phyloP scores from a whole-genome alignment of 2,797 vertebrate species.

The Ptychadena robeensis region DNA sequence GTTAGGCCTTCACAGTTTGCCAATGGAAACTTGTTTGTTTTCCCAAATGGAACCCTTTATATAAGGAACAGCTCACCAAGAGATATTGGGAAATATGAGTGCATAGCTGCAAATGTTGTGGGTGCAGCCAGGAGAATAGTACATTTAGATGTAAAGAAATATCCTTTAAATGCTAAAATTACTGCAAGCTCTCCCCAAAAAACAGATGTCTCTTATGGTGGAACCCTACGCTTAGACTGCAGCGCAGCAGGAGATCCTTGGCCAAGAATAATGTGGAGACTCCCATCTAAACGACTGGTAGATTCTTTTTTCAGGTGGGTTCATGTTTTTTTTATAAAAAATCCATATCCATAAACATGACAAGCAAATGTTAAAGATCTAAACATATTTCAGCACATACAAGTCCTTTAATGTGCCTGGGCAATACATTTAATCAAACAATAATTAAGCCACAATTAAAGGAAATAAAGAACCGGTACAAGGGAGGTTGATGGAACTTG shows the following conservation, averaged over 20 bases:
- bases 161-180: conserved; percentile 80
- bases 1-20: conserved; percentile 80
- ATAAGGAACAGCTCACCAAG: conserved; percentile 72
- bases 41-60: conserved; percentile 90
- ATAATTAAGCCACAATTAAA: too few species aligned
- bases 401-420: too few species aligned
- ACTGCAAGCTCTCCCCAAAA: conserved; percentile 78
- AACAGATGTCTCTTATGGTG: conserved; percentile 83
- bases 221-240: conserved; percentile 82
- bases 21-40: conserved; percentile 80
- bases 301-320: conserved; percentile 88
- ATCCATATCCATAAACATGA: too few species aligned
- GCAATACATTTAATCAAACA: too few species aligned
- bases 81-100: conserved; percentile 85
- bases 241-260: conserved; percentile 84
- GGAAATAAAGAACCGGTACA: too few species aligned
- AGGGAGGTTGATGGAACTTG: too few species aligned
- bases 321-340: too few species aligned
- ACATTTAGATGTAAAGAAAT: conserved; percentile 74
- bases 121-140: conserved; percentile 79
- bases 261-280: conserved; percentile 88
- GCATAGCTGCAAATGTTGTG: conserved; percentile 80
- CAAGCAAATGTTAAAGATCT: too few species aligned
- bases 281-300: conserved; percentile 87
- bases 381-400: too few species aligned